A percentile compares a stretch with the other conserved stretches of the same genome.
These are phyloP conservation scores for Morone chrysops DNA, from an alignment of 2,113 vertebrate species.

Conservation along the genomic window DNA sequence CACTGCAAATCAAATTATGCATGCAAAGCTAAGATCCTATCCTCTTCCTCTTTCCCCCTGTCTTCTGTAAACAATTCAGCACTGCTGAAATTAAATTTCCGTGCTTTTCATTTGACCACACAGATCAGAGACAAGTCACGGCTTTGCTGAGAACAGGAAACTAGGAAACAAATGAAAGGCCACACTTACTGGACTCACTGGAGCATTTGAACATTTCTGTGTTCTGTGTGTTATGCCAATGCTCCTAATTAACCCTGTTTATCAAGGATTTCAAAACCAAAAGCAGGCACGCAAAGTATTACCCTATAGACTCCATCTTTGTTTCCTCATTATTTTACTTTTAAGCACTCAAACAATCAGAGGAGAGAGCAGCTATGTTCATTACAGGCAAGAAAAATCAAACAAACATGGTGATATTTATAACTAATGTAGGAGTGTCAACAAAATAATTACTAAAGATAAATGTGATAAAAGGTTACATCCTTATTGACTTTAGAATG, in stretches of 20 bases:
- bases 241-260: neutral
- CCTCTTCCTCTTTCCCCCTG: neutral
- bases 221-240: neutral
- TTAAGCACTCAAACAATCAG: neutral
- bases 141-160: neutral
- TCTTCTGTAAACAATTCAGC: constrained; percentile 44
- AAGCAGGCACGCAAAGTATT: neutral
- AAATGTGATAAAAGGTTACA: neutral
- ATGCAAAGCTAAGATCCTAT: constrained; percentile 44
- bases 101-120: constrained; percentile 42
- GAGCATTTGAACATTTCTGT: neutral
- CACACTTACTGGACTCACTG: neutral
- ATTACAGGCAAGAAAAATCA: neutral
- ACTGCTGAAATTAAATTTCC: constrained; percentile 14
- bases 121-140: constrained; percentile 23
- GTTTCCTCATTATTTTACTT: neutral
- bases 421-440: neutral
- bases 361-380: neutral
- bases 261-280: neutral
- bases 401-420: neutral
- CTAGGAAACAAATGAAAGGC: neutral
- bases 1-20: constrained; percentile 49
- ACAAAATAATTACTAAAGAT: neutral
- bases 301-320: neutral
- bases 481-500: too few species aligned